Percentiles rank a stretch among this genome's conserved stretches.
These are phyloP conservation scores for Phaedon cochleariae DNA, from an alignment of 2,888 invertebrate genomes.

Conservation along the genomic window DNA sequence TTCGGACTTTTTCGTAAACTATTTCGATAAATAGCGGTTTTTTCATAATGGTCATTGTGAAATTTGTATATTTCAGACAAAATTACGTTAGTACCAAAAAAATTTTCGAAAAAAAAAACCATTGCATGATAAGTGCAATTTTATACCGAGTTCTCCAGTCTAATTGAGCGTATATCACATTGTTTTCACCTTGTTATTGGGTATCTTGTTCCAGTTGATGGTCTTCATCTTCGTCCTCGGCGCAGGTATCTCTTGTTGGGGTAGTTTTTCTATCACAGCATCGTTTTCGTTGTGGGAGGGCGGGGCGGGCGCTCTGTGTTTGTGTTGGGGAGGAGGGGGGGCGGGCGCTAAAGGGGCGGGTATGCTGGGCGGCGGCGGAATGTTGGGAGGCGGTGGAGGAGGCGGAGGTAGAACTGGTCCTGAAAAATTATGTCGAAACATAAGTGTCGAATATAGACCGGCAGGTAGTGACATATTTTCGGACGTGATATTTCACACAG, in stretches of 20 bases:
- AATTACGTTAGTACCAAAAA: no score
- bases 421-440: slow-evolving; percentile 28
- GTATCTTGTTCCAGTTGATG: slow-evolving; percentile 97
- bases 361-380: slow-evolving; percentile 54
- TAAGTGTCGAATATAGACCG: not conserved
- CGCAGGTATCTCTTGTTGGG: slow-evolving; percentile 90
- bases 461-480: not conserved
- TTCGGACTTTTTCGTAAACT: no score
- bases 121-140: no score
- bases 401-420: slow-evolving; percentile 60
- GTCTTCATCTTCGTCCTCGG: slow-evolving; percentile 98
- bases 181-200: slow-evolving; percentile 77
- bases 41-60: no score
- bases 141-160: no score
- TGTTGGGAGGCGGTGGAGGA: slow-evolving; percentile 53
- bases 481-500: no score
- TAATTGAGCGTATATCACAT: no score
- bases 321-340: slow-evolving; percentile 57
- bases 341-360: slow-evolving; percentile 61
- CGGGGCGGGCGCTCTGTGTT: slow-evolving; percentile 28
- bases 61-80: no score
- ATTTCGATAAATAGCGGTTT: no score
- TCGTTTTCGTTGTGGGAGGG: slow-evolving; percentile 55
- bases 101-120: no score
- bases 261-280: slow-evolving; percentile 69